Base-by-base conservation (phyloP, 2,888 invertebrate genomes). In the Disparrhopalites patrizii region DNA sequence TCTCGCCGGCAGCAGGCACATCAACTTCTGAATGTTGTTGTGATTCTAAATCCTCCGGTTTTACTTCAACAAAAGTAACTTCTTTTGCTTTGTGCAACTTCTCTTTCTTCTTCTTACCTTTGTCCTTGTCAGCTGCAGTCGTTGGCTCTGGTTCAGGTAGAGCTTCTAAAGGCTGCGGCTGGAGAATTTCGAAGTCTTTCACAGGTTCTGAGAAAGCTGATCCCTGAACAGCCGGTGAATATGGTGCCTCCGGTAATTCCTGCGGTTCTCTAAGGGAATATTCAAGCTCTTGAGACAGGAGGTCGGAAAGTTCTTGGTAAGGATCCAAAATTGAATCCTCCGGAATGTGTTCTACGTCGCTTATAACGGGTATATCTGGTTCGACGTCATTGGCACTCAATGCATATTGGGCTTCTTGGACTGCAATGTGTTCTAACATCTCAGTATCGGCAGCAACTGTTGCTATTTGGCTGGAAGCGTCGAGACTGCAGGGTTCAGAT, bases 51-150 rank as follows among this genome's bases (percentile, higher is more conserved):
- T n/a, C n/a, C 18, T 58, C 38, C 1, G 13, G 25, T 27, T 33
- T 23, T 10, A 82, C 80, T 47, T 82, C 81, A 3, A 56, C 56
- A 47, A 57, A 56, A 5, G 64, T 57, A 2, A 50, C 47, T 47
- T 64, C 56, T 36, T 67, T 52, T 15, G 52, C 55, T 43, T 62
- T 65, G 30, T 58, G 43, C 47, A 23, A 28, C 18, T 36, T 61
- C 33, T 25, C 3, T 15, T 25, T 38, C 51, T 33, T 25, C 4
- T 28, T 55, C 55, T 33, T 31, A 4, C 15, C 30, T 58, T 58
- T 38, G 23, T 38, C 28, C 27, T 38, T 23, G 25, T 43, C 43
- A 4, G 30, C 58, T 1, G 25, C 38, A 55, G 23, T 7, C 8
- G 33, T n/a, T 10, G n/a, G 47, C 20, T 47, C 47, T 47, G 47